phyloP scores from a whole-genome alignment of 2,113 vertebrate species.

The Emydura subglobosa region DNA sequence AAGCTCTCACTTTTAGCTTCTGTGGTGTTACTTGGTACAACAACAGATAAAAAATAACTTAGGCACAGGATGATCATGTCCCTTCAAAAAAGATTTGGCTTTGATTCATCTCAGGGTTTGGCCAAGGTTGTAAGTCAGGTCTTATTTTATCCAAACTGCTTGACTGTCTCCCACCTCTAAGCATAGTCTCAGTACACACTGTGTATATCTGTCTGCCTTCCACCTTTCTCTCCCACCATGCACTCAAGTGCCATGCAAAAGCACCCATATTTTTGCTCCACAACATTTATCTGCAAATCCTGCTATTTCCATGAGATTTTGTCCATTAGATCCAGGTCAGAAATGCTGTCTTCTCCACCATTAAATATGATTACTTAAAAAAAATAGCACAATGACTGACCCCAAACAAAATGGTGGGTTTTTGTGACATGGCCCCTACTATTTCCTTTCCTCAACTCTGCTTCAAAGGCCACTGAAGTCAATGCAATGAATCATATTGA shows the following conservation, averaged over 20 bases:
- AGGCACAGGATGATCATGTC: background rate
- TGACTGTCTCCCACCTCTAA: background rate
- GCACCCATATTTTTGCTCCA: background rate
- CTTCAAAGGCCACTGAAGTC: background rate
- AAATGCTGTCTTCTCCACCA: background rate
- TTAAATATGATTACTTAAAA: background rate
- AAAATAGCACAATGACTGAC: background rate
- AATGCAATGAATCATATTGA: background rate
- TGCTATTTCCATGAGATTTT: background rate
- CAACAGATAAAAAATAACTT: background rate
- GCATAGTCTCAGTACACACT: background rate
- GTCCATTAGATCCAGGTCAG: background rate
- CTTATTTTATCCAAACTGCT: background rate
- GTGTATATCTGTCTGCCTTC: background rate
- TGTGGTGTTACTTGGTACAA: background rate
- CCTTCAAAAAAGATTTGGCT: background rate
- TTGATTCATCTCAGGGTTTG: background rate
- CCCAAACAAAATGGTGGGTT: background rate
- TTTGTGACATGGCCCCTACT: background rate
- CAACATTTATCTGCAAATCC: background rate
- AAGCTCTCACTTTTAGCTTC: background rate
- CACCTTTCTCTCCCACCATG: background rate
- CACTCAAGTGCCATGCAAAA: background rate
- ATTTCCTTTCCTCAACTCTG: background rate
- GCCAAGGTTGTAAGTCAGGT: background rate